Evolutionary conservation across 2,113 vertebrate species (phyloP).

Genomic region (Saguinus imperator): DNA sequence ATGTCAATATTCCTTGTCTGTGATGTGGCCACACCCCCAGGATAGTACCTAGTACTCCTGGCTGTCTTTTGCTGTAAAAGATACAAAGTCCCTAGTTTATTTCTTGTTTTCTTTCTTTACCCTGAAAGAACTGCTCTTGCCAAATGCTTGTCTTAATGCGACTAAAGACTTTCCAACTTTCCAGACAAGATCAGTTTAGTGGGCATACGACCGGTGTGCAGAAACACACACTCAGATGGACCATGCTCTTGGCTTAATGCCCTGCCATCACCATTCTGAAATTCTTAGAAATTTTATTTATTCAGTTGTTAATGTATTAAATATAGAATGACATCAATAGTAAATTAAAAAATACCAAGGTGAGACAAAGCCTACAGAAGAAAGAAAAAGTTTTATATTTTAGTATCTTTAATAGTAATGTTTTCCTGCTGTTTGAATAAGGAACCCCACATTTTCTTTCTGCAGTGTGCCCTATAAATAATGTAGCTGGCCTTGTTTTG

Average conservation of each 20-base stretch:
- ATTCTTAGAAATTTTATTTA: not conserved
- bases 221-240: not conserved
- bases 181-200: not conserved
- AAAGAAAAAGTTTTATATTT: not conserved
- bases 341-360: not conserved
- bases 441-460: not conserved
- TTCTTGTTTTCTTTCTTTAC: not conserved
- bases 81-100: not conserved
- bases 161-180: not conserved
- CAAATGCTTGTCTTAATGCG: not conserved
- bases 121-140: not conserved
- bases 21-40: not conserved
- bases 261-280: not conserved
- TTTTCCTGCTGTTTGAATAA: not conserved
- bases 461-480: not conserved
- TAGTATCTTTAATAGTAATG: not conserved
- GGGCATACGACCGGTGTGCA: too few species aligned
- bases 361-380: not conserved
- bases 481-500: not conserved
- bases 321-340: not conserved
- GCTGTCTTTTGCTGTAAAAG: not conserved
- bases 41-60: not conserved
- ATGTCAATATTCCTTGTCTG: not conserved
- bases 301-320: not conserved
- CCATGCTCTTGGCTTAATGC: not conserved